Evolutionary conservation across 2,888 invertebrate genomes (phyloP), one percentile per base, ranked within the genome.

Genomic region (Melipona bicolor): DNA sequence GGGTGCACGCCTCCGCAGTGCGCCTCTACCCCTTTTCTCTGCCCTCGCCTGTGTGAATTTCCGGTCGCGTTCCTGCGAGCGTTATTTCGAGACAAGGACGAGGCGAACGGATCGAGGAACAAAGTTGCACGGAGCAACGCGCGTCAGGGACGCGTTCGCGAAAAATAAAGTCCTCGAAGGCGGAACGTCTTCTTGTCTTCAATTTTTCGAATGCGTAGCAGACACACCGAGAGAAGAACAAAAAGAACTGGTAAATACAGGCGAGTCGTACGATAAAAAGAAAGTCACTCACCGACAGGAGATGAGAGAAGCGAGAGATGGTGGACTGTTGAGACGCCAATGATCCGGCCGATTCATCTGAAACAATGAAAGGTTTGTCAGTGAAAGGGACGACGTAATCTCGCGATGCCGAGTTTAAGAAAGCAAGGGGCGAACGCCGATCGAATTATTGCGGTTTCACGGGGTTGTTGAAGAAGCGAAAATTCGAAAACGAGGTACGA

Each of bases 1-100:
- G 91, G 90, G 86, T 92, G 89, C 90, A 91, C 92, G 91, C 91
- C 92, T 92, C 89, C 77, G 86, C 83, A 81, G 84, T 82, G 86
- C 88, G 78, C 77, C 84, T 74, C 79, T 74, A 72, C 61, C 68
- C 54, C 61, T 49, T 52, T n/a, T 52, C 27, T 50, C 21, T 52
- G 24, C 24, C 43, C n/a, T 13, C 49, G 43, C 64, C 19, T 52
- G 24, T 52, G 52, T 62, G 70, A 67, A 79, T 79, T 69, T 76
- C 71, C 84, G 50, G 36, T 32, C 79, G 43, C 43, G 77, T 73
- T 68, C 62, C 74, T 70, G 59, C 69, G 62, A 43, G 36, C 77
- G 65, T 82, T 65, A 74, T 61, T 32, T 52, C 72, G 67, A 52
- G 59, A 27, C n/a, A 24, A 43, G 65, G 50, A 64, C 69, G 24